A percentile compares a stretch with the other conserved stretches of the same genome.
Evolutionary conservation across 2,888 invertebrate species (phyloP).

Genomic region (Tipula vernalis): DNA sequence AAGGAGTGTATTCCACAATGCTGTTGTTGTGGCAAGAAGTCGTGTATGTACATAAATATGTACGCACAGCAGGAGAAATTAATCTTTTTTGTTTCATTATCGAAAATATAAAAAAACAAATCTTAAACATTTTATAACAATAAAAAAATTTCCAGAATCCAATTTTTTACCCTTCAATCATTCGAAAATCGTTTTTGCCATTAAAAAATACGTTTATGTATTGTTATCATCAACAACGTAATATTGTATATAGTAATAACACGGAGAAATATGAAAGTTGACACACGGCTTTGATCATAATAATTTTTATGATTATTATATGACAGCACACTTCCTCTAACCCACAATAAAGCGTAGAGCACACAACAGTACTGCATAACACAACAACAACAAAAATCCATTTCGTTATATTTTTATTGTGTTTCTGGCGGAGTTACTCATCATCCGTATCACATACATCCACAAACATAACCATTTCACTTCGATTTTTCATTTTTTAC

Average conservation of each 20-base stretch:
- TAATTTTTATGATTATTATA: constrained; percentile 4
- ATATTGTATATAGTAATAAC: not conserved
- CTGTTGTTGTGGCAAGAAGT: not conserved
- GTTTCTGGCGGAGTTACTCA: not conserved
- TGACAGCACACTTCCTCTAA: not conserved
- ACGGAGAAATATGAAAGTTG: not conserved
- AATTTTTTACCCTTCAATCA: not conserved
- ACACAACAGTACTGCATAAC: not conserved
- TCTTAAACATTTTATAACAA: not conserved
- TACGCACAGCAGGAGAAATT: not conserved
- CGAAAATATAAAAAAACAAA: not conserved
- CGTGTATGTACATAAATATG: not conserved
- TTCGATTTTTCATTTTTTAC: not conserved
- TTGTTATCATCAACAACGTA: not conserved
- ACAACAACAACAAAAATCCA: not conserved
- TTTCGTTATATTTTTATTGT: constrained; percentile 1
- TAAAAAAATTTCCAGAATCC: not conserved
- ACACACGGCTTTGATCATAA: constrained; percentile 4
- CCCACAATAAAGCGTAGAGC: not conserved
- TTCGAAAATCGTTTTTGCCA: not conserved
- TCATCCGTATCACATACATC: not conserved
- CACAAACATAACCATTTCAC: not conserved
- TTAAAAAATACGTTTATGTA: not conserved
- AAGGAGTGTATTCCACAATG: not conserved
- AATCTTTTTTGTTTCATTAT: not conserved